Evolutionary conservation across 2,888 invertebrate species (phyloP).

Genomic region (Mesochorus sp.): DNA sequence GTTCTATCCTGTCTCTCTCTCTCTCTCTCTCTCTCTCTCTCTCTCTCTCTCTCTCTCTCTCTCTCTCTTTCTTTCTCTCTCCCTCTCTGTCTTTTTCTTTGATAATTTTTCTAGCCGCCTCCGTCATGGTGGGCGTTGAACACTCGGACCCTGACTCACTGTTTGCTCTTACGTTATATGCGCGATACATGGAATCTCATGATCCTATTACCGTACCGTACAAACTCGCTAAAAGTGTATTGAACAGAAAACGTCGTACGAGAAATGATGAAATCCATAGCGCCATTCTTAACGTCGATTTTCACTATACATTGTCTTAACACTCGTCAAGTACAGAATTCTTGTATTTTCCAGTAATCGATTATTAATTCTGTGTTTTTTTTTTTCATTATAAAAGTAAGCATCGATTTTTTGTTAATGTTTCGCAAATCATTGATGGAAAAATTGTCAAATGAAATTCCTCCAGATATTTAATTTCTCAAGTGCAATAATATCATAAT

Average conservation of each 20-base stretch:
- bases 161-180: conserved; percentile 7
- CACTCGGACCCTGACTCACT: conserved; percentile 49
- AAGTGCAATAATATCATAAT: too few species aligned
- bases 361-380: not conserved
- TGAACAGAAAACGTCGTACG: conserved; percentile 3
- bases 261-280: not conserved
- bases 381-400: too few species aligned
- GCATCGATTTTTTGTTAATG: too few species aligned
- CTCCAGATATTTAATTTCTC: too few species aligned
- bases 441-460: too few species aligned
- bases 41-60: not conserved
- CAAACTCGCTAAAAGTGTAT: conserved; percentile 28
- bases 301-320: too few species aligned
- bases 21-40: not conserved
- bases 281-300: too few species aligned
- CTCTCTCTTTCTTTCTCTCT: not conserved
- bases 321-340: too few species aligned
- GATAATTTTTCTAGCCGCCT: not conserved
- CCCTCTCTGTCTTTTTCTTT: not conserved
- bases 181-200: conserved; percentile 31
- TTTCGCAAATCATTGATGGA: too few species aligned
- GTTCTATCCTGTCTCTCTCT: not conserved
- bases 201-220: conserved; percentile 42
- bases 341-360: too few species aligned
- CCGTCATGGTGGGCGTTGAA: conserved; percentile 40